A percentile compares a stretch with the other conserved stretches of the same genome.
Evolutionary conservation across 37 sponge, comb jelly and placozoan genomes (phyloP).

Genomic region (Aphrocallistes beatrix): DNA sequence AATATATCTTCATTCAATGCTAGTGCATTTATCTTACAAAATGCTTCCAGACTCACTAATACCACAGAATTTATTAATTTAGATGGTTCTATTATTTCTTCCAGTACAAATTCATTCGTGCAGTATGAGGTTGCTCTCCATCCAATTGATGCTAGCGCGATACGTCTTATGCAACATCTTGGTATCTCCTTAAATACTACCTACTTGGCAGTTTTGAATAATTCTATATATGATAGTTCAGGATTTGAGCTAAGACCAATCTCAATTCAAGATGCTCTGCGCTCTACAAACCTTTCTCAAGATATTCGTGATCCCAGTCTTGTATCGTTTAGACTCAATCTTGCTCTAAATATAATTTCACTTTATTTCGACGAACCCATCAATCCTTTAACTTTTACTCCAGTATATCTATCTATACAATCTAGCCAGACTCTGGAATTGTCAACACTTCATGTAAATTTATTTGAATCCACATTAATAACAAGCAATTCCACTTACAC

Average conservation of each 20-base stretch:
- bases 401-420: not conserved
- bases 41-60: not conserved
- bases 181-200: conserved; percentile 4
- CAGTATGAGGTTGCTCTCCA: not conserved
- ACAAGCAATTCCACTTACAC: not conserved
- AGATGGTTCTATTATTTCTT: not conserved
- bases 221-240: not conserved
- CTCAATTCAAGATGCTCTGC: not conserved
- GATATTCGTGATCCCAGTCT: not conserved
- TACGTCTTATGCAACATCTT: not conserved
- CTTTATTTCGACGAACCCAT: not conserved
- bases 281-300: not conserved
- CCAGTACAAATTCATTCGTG: not conserved
- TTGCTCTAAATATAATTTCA: not conserved
- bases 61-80: not conserved
- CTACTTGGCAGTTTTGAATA: conserved; percentile 1
- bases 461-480: not conserved
- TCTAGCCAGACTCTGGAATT: not conserved
- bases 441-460: not conserved
- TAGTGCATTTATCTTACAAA: conserved; percentile 25
- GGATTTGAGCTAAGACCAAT: not conserved
- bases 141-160: not conserved
- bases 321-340: not conserved
- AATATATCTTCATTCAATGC: not conserved
- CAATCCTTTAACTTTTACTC: not conserved